phyloP scores from a whole-genome alignment of 2,797 vertebrate species.

The Trachurus trachurus region DNA sequence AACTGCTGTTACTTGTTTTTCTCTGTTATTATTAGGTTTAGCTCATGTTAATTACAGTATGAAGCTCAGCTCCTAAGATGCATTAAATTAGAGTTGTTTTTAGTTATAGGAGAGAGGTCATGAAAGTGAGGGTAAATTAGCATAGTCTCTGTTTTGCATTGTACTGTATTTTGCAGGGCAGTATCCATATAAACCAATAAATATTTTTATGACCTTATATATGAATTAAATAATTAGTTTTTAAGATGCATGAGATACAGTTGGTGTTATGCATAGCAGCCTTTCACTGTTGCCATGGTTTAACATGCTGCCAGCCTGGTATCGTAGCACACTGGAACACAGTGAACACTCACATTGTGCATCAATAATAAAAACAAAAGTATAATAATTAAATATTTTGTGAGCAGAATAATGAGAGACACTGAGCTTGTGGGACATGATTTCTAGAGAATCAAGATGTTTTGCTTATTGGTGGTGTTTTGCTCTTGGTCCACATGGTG shows the following conservation, averaged over 20 bases:
- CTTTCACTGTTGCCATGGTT: slow-evolving; percentile 14
- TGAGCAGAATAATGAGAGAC: not conserved
- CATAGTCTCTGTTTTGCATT: not conserved
- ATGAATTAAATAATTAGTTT: not conserved
- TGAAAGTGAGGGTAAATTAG: not conserved
- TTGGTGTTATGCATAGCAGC: not conserved
- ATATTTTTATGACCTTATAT: not conserved
- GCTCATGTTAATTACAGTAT: not conserved
- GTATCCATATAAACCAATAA: not conserved
- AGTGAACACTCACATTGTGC: not conserved
- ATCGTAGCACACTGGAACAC: not conserved
- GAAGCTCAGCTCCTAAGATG: not conserved
- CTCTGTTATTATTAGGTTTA: not conserved
- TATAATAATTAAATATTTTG: slow-evolving; percentile 1
- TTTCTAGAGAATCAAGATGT: not conserved
- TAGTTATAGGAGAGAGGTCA: not conserved
- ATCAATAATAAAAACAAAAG: not conserved
- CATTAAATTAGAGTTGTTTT: not conserved
- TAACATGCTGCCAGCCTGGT: slow-evolving; percentile 3
- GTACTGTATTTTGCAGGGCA: not conserved
- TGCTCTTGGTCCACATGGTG: slow-evolving; percentile 2
- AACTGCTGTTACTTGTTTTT: not conserved
- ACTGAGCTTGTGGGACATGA: not conserved
- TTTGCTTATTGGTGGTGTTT: not conserved
- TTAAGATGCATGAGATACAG: not conserved